A percentile compares a stretch with the other conserved stretches of the same genome.
These are phyloP conservation scores for Phaenicophaeus curvirostris DNA, from an alignment of 2,797 vertebrate species.

Conservation along the genomic window DNA sequence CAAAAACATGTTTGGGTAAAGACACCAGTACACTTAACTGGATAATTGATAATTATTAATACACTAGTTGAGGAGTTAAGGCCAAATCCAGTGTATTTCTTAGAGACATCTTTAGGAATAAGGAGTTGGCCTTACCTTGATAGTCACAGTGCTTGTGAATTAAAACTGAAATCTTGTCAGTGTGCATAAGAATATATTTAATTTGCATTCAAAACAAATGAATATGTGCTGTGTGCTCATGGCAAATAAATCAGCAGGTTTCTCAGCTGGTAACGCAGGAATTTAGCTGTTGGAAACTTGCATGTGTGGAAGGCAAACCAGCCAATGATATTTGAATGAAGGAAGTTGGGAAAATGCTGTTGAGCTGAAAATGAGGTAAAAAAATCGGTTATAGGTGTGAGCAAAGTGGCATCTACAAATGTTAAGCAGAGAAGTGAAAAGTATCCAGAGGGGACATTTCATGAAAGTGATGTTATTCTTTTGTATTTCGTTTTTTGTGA, in stretches of 20 bases:
- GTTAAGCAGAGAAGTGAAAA: neutral
- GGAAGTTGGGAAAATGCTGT: neutral
- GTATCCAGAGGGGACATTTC: neutral
- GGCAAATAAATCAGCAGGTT: constrained; percentile 28
- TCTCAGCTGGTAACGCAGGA: constrained; percentile 11
- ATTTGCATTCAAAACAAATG: constrained; percentile 18
- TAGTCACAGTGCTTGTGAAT: neutral
- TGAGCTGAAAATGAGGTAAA: constrained; percentile 1
- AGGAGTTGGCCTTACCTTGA: neutral
- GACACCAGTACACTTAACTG: neutral
- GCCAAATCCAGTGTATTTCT: neutral
- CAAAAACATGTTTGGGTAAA: neutral
- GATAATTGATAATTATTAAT: neutral
- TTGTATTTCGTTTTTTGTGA: neutral
- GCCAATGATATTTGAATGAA: neutral
- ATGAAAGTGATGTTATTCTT: neutral
- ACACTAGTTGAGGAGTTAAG: neutral
- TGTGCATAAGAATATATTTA: neutral
- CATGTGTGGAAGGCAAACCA: neutral
- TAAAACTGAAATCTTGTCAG: neutral
- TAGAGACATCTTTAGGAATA: neutral
- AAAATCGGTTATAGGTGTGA: neutral
- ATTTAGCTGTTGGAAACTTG: constrained; percentile 12
- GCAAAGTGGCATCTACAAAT: neutral
- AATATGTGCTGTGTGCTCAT: neutral